Conservation (phyloP, 1,140 invertebrate species). For the Caenorhabditis remanei region DNA sequence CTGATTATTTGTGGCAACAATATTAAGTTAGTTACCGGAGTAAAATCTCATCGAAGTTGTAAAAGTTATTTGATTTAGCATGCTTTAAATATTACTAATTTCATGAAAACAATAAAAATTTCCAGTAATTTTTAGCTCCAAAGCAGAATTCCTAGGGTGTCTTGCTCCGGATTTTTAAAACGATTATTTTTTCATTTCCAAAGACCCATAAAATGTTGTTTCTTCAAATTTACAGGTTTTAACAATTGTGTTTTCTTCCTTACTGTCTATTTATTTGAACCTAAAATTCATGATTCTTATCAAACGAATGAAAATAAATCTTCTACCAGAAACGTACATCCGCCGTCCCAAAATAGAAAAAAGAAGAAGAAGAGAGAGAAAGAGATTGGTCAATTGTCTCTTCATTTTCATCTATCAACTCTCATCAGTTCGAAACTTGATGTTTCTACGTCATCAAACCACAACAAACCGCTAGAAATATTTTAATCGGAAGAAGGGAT, state of each 20-base stretch:
- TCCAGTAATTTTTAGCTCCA: no score
- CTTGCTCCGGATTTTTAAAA: no score
- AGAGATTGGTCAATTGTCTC: slow-evolving; percentile 32
- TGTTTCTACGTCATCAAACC: slow-evolving; percentile 47
- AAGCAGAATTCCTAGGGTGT: no score
- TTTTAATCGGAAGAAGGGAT: neutral
- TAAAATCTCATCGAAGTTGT: no score
- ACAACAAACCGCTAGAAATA: slow-evolving; percentile 7
- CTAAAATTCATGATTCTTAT: neutral
- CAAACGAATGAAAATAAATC: neutral
- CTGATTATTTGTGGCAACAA: no score
- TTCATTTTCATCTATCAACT: slow-evolving; percentile 50
- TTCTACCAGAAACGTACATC: slow-evolving; percentile 6
- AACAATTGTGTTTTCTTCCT: no score
- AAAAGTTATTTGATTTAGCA: no score
- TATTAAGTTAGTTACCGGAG: no score
- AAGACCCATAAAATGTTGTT: neutral
- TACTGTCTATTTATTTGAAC: neutral
- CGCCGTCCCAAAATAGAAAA: slow-evolving; percentile 37
- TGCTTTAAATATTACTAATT: no score
- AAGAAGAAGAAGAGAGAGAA: neutral
- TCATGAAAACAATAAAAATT: no score
- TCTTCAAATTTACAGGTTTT: neutral
- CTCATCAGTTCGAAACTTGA: slow-evolving; percentile 4
- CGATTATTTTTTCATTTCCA: no score